phyloP scores from a whole-genome alignment of 2,113 vertebrate genomes.

The Nyctibius bracteatus region DNA sequence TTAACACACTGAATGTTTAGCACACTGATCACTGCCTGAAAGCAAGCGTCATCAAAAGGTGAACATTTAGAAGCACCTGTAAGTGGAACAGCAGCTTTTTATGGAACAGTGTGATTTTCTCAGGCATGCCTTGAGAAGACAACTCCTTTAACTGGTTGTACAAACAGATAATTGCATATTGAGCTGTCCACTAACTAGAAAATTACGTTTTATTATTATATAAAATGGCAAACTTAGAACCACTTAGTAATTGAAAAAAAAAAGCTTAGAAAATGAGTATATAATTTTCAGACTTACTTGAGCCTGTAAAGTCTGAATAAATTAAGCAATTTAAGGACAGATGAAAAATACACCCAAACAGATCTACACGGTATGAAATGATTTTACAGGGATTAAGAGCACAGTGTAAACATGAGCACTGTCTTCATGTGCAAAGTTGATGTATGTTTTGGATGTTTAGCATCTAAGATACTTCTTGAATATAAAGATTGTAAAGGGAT shows the following conservation, averaged over 20 bases:
- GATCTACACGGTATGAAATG: background rate
- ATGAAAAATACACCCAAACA: background rate
- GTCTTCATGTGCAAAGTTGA: background rate
- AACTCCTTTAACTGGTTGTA: background rate
- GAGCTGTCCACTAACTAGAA: background rate
- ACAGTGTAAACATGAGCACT: background rate
- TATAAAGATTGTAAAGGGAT: background rate
- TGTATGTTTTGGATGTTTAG: background rate
- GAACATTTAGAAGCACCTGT: background rate
- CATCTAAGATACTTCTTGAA: background rate
- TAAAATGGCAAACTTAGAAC: background rate
- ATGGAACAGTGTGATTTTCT: background rate
- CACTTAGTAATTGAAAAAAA: background rate
- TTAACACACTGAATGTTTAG: background rate
- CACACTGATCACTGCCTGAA: background rate
- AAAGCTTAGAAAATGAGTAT: background rate
- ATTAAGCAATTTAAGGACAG: background rate
- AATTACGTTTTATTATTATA: background rate
- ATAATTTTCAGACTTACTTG: background rate
- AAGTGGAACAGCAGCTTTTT: background rate
- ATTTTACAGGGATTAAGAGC: background rate
- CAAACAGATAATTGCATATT: background rate
- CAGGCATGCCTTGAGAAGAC: background rate
- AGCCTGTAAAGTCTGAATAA: background rate
- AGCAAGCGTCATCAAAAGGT: background rate